phyloP scores from a whole-genome alignment of 2,113 vertebrate species.

The Toxostoma redivivum region DNA sequence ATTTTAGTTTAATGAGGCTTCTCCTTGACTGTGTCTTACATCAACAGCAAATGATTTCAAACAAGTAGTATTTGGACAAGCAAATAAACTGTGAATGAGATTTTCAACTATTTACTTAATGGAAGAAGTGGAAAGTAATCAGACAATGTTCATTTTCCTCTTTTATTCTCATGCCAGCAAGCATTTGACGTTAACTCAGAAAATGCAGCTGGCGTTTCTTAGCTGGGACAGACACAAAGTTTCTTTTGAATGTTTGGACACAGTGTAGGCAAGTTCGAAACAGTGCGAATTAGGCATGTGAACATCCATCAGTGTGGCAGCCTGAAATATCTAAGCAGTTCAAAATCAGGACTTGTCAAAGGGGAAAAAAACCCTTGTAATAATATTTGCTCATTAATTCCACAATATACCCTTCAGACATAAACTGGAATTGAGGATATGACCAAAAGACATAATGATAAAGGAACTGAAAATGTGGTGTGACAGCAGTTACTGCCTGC shows the following conservation, averaged over 20 bases:
- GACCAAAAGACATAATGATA: not conserved
- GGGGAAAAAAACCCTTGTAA: not conserved
- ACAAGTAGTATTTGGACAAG: not conserved
- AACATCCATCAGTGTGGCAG: not conserved
- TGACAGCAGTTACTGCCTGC: not conserved
- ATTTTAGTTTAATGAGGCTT: conserved; percentile 28
- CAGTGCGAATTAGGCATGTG: not conserved
- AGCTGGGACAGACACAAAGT: not conserved
- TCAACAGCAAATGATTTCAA: not conserved
- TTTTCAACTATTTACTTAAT: conserved; percentile 20
- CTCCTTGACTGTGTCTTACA: not conserved
- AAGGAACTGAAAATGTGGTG: not conserved
- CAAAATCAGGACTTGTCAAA: not conserved
- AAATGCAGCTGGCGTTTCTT: not conserved
- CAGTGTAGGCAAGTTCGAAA: not conserved
- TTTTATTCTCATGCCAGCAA: not conserved
- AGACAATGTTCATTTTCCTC: not conserved
- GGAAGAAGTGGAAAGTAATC: not conserved
- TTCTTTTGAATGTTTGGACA: not conserved
- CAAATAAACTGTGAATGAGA: conserved; percentile 15
- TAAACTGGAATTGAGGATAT: not conserved
- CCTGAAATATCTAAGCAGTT: not conserved
- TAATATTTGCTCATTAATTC: not conserved
- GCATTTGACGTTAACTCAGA: not conserved
- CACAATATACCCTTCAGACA: not conserved